Base-by-base conservation (phyloP, 2,797 vertebrate species). In the Acridotheres tristis region DNA sequence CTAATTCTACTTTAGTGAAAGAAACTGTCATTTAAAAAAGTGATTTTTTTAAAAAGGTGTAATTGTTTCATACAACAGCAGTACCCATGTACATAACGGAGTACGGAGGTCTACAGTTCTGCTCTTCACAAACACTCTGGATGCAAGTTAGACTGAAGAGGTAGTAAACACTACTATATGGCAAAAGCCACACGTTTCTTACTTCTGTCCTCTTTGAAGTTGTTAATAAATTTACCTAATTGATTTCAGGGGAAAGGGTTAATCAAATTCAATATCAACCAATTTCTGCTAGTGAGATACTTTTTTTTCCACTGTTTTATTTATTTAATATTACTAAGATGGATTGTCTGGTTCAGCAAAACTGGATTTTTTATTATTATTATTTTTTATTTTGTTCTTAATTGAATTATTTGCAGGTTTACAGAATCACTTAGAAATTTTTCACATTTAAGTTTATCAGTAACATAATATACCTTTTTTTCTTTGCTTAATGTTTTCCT, bases 61-160 rank as follows among this genome's bases (percentile, higher is more conserved):
- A 97, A 96, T 96, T 96, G 79, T 93, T 97, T 95, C 95, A 77
- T 97, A 96, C 48, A 91, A 55, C 91, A 94, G 92, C 54, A 83
- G 88, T 92, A 96, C 86, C 92, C 93, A 66, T 97, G 97, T 97
- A 97, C 96, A 97, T 97, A 97, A 95, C 53, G 91, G 90, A 97
- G 93, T 97, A 95, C 30, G 7, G 89, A 95, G n/a, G 54, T 95
- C 94, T 94, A 85, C 85, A 94, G 86, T 95, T 95, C 93, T 97
- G 88, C 42, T 90, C 94, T 84, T 97, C 92, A 91, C 92, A 94
- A 75, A 53, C 82, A 75, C 89, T 95, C 83, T 95, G 92, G 93
- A 94, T 92, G 78, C 67, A 95, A 94, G 78, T 88, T 93, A 91
- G 88, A 62, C 68, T 95, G 96, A 90, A 90, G 88, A 96, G 36